These are phyloP conservation scores for Caenorhabditis sp. DNA, from an alignment of 2,888 invertebrate genomes.

Conservation along the genomic window DNA sequence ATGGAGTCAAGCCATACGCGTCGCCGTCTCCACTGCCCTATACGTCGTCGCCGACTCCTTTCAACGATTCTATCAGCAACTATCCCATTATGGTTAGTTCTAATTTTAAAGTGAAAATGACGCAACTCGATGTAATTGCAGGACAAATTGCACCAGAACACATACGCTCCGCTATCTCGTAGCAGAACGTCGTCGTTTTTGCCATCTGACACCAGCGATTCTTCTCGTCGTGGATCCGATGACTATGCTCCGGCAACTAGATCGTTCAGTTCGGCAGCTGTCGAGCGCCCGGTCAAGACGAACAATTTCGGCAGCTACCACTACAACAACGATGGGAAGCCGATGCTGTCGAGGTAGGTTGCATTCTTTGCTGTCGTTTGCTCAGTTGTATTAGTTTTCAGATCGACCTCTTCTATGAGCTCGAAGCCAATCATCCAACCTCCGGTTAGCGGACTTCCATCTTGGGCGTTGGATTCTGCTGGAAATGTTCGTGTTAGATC, in stretches of 20 bases:
- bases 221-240: constrained; percentile 30
- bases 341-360: constrained; percentile 12
- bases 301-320: constrained; percentile 1
- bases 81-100: too few relatives aligned
- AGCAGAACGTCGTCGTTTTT: constrained; percentile 44
- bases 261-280: constrained; percentile 40
- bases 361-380: background rate
- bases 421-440: background rate
- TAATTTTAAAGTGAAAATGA: too few relatives aligned
- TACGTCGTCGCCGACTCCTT: constrained; percentile 14
- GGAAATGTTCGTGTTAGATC: constrained; percentile 31
- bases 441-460: constrained; percentile 19
- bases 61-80: constrained; percentile 38
- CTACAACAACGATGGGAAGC: background rate
- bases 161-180: constrained; percentile 24
- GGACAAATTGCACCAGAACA: constrained; percentile 1
- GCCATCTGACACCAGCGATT: constrained; percentile 25
- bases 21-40: constrained; percentile 8
- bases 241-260: background rate
- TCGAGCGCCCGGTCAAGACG: constrained; percentile 23
- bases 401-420: constrained; percentile 38
- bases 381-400: background rate
- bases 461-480: constrained; percentile 47
- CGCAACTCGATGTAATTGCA: too few relatives aligned
- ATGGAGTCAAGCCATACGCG: background rate